Conservation (phyloP, 1,140 invertebrate genomes). For the Idris sp. region DNA sequence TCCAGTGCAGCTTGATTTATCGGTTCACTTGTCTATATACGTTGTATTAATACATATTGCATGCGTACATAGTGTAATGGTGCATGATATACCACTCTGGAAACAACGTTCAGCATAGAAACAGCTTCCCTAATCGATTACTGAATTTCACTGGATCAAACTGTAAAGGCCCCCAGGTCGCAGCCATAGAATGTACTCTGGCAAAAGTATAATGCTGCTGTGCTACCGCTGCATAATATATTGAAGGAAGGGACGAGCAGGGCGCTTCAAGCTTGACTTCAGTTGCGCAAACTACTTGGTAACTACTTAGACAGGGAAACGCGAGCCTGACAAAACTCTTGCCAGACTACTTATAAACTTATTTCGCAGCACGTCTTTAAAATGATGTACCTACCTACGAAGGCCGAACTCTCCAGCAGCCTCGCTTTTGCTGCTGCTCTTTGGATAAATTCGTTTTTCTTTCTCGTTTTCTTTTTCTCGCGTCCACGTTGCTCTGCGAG, state of each 20-base stretch:
- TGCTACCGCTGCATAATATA: constrained; percentile 71
- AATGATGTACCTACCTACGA: constrained; percentile 71
- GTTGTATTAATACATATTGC: constrained; percentile 46
- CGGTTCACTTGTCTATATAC: constrained; percentile 26
- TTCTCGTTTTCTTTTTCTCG: constrained; percentile 46
- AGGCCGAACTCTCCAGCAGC: constrained; percentile 57
- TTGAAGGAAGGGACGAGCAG: constrained; percentile 63
- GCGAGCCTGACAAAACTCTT: constrained; percentile 73
- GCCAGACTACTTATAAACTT: constrained; percentile 76
- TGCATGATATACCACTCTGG: constrained; percentile 17
- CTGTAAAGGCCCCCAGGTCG: constrained; percentile 44
- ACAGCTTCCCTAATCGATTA: constrained; percentile 58
- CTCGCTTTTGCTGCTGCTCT: constrained; percentile 49
- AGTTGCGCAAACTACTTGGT: constrained; percentile 74
- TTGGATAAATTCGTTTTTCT: constrained; percentile 60
- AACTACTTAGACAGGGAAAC: constrained; percentile 73
- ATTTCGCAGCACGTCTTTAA: constrained; percentile 75
- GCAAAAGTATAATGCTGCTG: constrained; percentile 61
- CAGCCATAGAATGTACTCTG: constrained; percentile 50
- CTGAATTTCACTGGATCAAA: constrained; percentile 52
- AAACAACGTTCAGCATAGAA: constrained; percentile 56
- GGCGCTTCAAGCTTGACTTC: constrained; percentile 68
- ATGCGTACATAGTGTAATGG: constrained; percentile 25
- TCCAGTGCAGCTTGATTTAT: constrained; percentile 39
- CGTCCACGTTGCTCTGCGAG: constrained; percentile 31